These are phyloP conservation scores for Phenganax marumi DNA, from an alignment of 92 coral and sea anemone genomes.

Conservation along the genomic window DNA sequence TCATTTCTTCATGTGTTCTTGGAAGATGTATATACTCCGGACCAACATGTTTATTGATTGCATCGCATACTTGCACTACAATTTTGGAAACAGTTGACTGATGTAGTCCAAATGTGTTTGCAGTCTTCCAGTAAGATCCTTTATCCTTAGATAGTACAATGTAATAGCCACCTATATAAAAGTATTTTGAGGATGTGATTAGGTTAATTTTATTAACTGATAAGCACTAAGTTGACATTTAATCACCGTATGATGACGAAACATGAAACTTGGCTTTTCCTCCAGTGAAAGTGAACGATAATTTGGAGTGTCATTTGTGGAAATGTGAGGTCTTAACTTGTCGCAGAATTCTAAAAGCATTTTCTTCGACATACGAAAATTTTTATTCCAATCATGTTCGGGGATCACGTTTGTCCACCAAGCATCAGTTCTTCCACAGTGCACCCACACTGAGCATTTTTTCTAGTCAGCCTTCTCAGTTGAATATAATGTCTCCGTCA, in stretches of 20 bases:
- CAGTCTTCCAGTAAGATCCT: too few relatives aligned
- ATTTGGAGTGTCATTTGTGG: background rate
- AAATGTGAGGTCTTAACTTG: slow-evolving; percentile 17
- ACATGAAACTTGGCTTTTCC: background rate
- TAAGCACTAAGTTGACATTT: too few relatives aligned
- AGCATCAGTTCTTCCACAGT: slow-evolving; percentile 8
- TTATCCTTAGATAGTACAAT: too few relatives aligned
- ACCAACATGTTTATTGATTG: background rate
- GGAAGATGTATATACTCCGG: background rate
- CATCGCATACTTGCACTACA: background rate
- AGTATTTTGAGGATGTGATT: too few relatives aligned
- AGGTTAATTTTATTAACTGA: too few relatives aligned
- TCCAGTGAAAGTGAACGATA: slow-evolving; percentile 14
- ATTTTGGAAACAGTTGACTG: background rate
- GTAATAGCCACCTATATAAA: too few relatives aligned
- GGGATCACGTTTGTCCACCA: slow-evolving; percentile 34
- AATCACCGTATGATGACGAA: too few relatives aligned
- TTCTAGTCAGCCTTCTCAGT: too few relatives aligned
- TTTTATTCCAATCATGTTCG: slow-evolving; percentile 9
- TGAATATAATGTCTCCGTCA: too few relatives aligned
- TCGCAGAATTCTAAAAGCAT: background rate
- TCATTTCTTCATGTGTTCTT: background rate
- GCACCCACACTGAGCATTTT: background rate
- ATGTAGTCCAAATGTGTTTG: too few relatives aligned
- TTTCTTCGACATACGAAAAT: slow-evolving; percentile 15